Conservation (phyloP, 2,113 vertebrate genomes). For the Shinisaurus crocodilurus region DNA sequence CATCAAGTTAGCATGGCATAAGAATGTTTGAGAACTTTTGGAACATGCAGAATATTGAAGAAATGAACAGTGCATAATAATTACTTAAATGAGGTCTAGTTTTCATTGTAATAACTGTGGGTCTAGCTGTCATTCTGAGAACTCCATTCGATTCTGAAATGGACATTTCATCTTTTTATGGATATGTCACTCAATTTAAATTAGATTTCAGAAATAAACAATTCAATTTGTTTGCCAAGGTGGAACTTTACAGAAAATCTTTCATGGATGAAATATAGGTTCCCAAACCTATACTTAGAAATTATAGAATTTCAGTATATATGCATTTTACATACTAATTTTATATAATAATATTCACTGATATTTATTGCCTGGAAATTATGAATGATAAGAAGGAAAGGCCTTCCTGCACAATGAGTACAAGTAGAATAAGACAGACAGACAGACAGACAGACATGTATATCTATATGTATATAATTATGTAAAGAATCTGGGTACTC, state of each 20-base stretch:
- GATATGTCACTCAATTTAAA: neutral
- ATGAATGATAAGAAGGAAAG: neutral
- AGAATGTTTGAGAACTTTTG: conserved; percentile 5
- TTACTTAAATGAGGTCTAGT: neutral
- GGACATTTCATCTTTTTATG: neutral
- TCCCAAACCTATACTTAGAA: neutral
- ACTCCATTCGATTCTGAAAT: neutral
- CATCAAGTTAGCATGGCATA: neutral
- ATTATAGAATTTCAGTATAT: neutral
- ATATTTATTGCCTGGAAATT: neutral
- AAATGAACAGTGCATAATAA: neutral
- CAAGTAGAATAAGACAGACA: neutral
- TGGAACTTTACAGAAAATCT: neutral
- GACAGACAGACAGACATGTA: too few relatives aligned
- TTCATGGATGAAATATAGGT: neutral
- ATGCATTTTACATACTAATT: neutral
- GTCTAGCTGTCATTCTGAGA: neutral
- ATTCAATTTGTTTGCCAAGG: neutral
- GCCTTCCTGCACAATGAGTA: neutral
- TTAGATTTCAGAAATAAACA: neutral
- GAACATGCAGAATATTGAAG: neutral
- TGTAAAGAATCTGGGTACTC: neutral
- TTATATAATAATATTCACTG: neutral
- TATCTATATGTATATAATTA: neutral
- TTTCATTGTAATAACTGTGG: neutral